Evolutionary conservation across 37 sponge, comb jelly and placozoan genomes (phyloP).

Genomic region (Axinella damicornis): DNA sequence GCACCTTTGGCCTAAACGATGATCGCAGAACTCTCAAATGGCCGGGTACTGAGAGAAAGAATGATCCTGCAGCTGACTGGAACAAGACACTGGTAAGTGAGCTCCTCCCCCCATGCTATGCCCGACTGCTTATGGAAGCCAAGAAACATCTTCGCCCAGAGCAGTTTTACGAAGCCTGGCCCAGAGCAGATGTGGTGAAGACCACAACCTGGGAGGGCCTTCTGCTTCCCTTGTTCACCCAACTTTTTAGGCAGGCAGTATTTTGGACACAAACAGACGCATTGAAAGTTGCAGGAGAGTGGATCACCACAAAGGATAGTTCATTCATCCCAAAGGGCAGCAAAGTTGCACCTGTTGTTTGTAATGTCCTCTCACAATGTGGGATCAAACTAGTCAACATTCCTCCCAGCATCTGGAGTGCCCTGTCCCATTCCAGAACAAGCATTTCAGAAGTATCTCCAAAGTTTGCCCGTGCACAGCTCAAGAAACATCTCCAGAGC

Average conservation of each 20-base stretch:
- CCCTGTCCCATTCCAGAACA: not conserved
- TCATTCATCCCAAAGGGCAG: conserved; percentile 15
- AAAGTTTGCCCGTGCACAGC: not conserved
- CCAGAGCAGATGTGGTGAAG: conserved; percentile 16
- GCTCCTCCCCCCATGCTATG: conserved; percentile 61
- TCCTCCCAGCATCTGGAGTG: conserved; percentile 9
- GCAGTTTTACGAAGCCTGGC: conserved; percentile 52
- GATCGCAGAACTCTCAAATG: conserved; percentile 65
- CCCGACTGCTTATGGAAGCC: conserved; percentile 28
- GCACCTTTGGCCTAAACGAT: conserved; percentile 68
- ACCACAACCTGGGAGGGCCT: conserved; percentile 32
- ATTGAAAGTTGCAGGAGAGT: conserved; percentile 6
- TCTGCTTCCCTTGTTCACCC: conserved; percentile 2
- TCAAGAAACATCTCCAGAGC: conserved; percentile 2
- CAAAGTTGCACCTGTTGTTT: conserved; percentile 4
- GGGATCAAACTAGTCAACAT: conserved; percentile 37
- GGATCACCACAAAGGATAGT: conserved; percentile 3
- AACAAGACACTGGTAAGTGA: conserved; percentile 54
- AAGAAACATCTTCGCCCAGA: not conserved
- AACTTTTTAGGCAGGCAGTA: conserved; percentile 13
- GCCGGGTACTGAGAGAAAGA: conserved; percentile 52
- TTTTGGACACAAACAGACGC: conserved; percentile 8
- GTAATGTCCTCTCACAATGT: conserved; percentile 16
- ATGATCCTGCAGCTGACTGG: conserved; percentile 64
- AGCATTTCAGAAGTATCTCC: conserved; percentile 24